A percentile compares a stretch with the other conserved stretches of the same genome.
Conservation (phyloP, 2,113 vertebrate genomes). For the Cephalopterus ornatus region DNA sequence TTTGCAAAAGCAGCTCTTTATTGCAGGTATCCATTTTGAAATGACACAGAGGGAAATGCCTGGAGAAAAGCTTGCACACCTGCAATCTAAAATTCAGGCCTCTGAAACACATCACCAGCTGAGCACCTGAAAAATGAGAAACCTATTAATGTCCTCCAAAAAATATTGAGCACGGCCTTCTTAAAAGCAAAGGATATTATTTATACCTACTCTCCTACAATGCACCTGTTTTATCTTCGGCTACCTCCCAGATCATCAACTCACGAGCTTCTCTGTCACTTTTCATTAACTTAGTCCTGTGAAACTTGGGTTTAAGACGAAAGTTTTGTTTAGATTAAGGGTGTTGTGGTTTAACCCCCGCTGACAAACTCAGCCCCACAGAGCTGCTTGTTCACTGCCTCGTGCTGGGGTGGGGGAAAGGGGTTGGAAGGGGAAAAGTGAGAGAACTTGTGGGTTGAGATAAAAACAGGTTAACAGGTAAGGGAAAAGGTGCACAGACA, state of each 20-base stretch:
- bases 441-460: background rate
- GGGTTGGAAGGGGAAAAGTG: background rate
- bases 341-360: background rate
- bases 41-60: background rate
- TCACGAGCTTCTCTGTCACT: background rate
- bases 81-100: slow-evolving; percentile 1
- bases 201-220: background rate
- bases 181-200: slow-evolving; percentile 1
- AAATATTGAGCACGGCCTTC: background rate
- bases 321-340: background rate
- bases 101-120: slow-evolving; percentile 19
- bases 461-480: background rate
- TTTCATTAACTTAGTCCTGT: background rate
- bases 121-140: slow-evolving; percentile 34
- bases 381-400: background rate
- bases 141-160: background rate
- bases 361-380: background rate
- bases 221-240: background rate
- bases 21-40: slow-evolving; percentile 28
- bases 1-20: slow-evolving; percentile 15
- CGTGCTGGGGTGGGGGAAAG: background rate
- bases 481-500: background rate
- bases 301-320: background rate
- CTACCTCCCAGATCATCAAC: background rate
- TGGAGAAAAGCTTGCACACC: slow-evolving; percentile 12